These are phyloP conservation scores for Lytechinus pictus DNA, from an alignment of 35 echinoderm and acorn worm genomes.

Conservation along the genomic window DNA sequence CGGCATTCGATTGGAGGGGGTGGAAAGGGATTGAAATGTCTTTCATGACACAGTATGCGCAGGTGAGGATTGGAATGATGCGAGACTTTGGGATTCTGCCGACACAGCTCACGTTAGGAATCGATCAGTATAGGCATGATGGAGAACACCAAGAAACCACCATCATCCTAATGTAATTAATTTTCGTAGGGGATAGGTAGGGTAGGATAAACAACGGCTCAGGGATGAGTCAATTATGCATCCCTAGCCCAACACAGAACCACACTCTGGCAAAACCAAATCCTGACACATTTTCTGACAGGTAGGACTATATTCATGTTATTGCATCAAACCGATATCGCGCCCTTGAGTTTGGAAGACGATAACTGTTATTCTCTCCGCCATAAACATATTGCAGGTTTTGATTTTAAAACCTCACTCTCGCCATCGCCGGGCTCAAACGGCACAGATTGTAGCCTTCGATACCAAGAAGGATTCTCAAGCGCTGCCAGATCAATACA, in stretches of 20 bases:
- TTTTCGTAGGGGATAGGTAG: not conserved
- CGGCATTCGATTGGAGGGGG: not conserved
- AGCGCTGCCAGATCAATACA: not conserved
- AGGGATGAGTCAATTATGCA: not conserved
- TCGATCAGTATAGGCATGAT: not conserved
- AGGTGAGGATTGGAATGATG: not conserved
- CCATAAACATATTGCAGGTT: not conserved
- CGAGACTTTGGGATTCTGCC: not conserved
- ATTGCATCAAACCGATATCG: not conserved
- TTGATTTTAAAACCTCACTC: not conserved
- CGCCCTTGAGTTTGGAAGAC: not conserved
- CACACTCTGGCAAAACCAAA: not conserved
- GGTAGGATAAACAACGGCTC: not conserved
- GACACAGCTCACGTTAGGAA: not conserved
- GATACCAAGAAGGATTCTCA: not conserved
- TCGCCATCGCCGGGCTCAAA: not conserved
- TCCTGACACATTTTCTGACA: not conserved
- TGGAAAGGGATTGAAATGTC: not conserved
- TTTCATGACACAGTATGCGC: not conserved
- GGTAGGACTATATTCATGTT: not conserved
- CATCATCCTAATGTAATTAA: slow-evolving; percentile 9
- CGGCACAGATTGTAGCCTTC: not conserved
- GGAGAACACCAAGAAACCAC: not conserved
- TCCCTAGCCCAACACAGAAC: not conserved
- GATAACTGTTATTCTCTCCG: not conserved